Evolutionary conservation across 2,888 invertebrate species (phyloP).

Genomic region (Agrilus cyanescens): DNA sequence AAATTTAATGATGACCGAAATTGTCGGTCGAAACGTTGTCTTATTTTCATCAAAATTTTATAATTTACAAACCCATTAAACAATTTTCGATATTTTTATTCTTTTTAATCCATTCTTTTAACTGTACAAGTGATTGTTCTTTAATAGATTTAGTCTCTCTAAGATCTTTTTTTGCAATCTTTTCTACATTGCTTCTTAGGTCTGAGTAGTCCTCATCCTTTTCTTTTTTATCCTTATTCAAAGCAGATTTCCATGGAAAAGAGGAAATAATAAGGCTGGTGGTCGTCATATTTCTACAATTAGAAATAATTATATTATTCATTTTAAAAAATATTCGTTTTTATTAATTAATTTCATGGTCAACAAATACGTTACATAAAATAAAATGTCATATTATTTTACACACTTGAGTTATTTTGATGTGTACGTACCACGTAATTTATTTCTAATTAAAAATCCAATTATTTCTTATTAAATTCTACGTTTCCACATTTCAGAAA

Average conservation of each 20-base stretch:
- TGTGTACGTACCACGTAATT: no score
- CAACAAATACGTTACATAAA: no score
- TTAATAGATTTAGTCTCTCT: constrained; percentile 53
- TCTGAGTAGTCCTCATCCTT: constrained; percentile 13
- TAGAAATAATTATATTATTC: not conserved
- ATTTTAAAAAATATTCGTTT: no score
- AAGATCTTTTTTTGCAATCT: constrained; percentile 54
- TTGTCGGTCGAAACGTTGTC: no score
- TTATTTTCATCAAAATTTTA: not conserved
- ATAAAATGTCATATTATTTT: no score
- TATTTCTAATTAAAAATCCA: no score
- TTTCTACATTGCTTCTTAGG: constrained; percentile 19
- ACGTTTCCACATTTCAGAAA: no score
- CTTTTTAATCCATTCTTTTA: constrained; percentile 58
- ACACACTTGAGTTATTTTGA: no score
- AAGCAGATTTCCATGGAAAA: constrained; percentile 21
- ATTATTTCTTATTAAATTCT: no score
- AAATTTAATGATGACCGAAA: no score
- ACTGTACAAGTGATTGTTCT: constrained; percentile 50
- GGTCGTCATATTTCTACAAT: constrained; percentile 22
- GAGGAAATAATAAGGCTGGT: constrained; percentile 25
- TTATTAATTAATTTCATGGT: no score
- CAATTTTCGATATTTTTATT: constrained; percentile 58
- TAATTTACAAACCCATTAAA: constrained; percentile 41
- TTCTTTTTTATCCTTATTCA: constrained; percentile 11